Evolutionary conservation across 2,113 vertebrate genomes (phyloP).

Genomic region (Oostethus manadensis): DNA sequence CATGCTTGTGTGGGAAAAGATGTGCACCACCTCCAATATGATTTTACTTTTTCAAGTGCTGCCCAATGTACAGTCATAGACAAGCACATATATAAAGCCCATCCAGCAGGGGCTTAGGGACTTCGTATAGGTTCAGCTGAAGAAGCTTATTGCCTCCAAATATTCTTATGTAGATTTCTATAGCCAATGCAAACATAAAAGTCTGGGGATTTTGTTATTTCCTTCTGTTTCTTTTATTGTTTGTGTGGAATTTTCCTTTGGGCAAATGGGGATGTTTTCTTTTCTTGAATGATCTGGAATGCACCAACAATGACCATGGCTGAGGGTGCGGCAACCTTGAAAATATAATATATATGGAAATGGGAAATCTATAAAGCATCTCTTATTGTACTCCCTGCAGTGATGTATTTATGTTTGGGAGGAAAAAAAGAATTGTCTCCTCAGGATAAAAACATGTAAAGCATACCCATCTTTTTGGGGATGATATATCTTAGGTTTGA

Average conservation of each 20-base stretch:
- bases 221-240: slow-evolving; percentile 51
- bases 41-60: slow-evolving; percentile 18
- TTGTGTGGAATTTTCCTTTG: slow-evolving; percentile 60
- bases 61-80: slow-evolving; percentile 34
- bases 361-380: slow-evolving; percentile 72
- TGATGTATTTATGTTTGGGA: slow-evolving; percentile 70
- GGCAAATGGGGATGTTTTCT: slow-evolving; percentile 55
- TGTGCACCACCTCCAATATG: background rate
- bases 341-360: slow-evolving; percentile 79
- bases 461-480: slow-evolving; percentile 50
- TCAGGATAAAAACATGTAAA: slow-evolving; percentile 63
- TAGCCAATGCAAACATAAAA: slow-evolving; percentile 64
- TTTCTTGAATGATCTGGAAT: slow-evolving; percentile 56
- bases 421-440: background rate
- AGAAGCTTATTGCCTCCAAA: slow-evolving; percentile 56
- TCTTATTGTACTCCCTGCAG: slow-evolving; percentile 72
- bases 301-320: slow-evolving; percentile 62
- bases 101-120: slow-evolving; percentile 15
- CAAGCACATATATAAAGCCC: slow-evolving; percentile 32
- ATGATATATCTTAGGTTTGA: slow-evolving; percentile 62
- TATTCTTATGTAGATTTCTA: slow-evolving; percentile 48
- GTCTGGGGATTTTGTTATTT: slow-evolving; percentile 67
- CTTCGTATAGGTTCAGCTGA: slow-evolving; percentile 48
- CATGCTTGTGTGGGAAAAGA: slow-evolving; percentile 9
- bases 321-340: slow-evolving; percentile 70